These are phyloP conservation scores for Heterochromis multidens DNA, from an alignment of 2,113 vertebrate species.

Conservation along the genomic window DNA sequence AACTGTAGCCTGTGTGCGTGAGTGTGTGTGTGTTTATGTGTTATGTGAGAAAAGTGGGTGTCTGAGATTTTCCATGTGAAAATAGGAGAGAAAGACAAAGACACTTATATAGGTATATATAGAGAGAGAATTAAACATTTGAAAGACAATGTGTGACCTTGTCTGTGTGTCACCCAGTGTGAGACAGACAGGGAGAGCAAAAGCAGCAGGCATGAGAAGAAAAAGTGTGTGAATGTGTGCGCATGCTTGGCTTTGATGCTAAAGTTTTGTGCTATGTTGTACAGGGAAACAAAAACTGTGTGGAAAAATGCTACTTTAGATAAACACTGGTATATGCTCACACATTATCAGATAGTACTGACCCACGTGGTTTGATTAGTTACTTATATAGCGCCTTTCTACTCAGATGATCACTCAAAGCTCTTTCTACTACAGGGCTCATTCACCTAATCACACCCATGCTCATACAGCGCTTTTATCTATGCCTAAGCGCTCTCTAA, in stretches of 20 bases:
- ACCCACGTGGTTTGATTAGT: not conserved
- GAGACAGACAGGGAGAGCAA: not conserved
- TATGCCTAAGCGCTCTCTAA: no score
- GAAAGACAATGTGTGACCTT: conserved; percentile 30
- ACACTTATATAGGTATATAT: not conserved
- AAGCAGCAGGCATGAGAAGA: conserved; percentile 16
- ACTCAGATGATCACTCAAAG: no score
- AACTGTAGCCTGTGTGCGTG: conserved; percentile 32
- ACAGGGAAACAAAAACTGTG: not conserved
- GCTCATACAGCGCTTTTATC: no score
- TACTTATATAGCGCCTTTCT: no score
- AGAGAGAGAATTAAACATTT: conserved; percentile 18
- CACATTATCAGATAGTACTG: not conserved
- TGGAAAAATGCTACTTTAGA: not conserved
- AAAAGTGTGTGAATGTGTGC: not conserved
- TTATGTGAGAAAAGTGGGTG: not conserved
- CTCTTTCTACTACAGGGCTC: no score
- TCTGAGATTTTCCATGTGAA: not conserved
- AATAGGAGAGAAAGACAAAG: not conserved
- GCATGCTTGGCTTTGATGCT: not conserved
- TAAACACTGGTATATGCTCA: not conserved
- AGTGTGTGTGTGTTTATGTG: not conserved
- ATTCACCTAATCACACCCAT: no score
- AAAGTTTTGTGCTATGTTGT: conserved; percentile 10
- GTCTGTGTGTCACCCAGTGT: not conserved